Base-by-base conservation (phyloP, 2,797 vertebrate genomes). In the Acanthornis magna region DNA sequence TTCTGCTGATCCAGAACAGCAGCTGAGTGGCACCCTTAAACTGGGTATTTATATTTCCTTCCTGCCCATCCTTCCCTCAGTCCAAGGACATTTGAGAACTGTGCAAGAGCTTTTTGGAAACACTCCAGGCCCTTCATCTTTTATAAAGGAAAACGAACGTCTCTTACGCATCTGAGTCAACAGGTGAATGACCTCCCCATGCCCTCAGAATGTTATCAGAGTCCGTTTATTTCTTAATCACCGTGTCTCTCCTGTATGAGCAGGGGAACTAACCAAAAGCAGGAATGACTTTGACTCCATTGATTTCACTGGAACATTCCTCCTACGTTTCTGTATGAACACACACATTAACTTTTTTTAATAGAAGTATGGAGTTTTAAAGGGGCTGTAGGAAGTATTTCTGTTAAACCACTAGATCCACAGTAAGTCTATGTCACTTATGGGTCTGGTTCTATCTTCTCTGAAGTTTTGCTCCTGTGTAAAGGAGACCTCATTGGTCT, bases 41-140 rank as follows among this genome's bases (percentile, higher is more conserved):
- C 32, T 76, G 85, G 85, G 87, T 93, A 95, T 92, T 91, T 94
- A 9, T 84, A 72, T 65, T 93, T 78, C 43, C 53, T 87, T 96
- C 92, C 91, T 85, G 57, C 42, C 81, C 87, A 79, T 93, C 88
- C 78, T 96, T 95, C 80, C 81, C 83, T 96, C 78, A 73, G 71
- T 92, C 53, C 67, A 88, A 96, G 95, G 90, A 92, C 79, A 97
- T 96, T 82, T 93, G 80, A 92, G 85, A 96, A 90, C 61, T 53
- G 85, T 32, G 94, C 45, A 77, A 80, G 70, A 82, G 60, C 61
- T 91, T 88, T 87, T 40, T 91, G 94, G 90, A 97, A 96, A 93
- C 38, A n/a, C n/a, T 95, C 91, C 96, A 96, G 45, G 54, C 48
- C 89, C 73, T 93, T 96, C 29, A 66, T 60, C 68, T 89, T 94